Evolutionary conservation across 92 coral and sea anemone species (phyloP).

Genomic region (Isaurus tuberculatus): DNA sequence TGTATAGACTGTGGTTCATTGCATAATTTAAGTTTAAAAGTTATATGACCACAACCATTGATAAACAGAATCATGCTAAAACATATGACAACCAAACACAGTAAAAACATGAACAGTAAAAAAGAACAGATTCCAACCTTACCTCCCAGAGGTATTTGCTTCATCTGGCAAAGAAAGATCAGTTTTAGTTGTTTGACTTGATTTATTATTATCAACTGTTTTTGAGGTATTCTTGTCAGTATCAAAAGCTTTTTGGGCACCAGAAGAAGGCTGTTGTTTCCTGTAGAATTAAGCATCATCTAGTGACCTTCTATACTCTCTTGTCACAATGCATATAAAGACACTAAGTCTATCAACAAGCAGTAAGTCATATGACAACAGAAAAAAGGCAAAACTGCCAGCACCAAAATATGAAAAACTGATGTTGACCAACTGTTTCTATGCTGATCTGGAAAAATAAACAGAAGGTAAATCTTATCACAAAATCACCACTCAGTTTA

Average conservation of each 20-base stretch:
- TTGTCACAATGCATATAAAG: background rate
- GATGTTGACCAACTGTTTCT: conserved; percentile 5
- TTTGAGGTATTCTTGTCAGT: background rate
- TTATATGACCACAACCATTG: background rate
- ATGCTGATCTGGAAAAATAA: background rate
- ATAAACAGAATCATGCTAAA: background rate
- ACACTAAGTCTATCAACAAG: background rate
- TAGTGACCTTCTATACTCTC: conserved; percentile 30
- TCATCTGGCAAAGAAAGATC: background rate
- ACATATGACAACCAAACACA: background rate
- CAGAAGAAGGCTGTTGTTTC: background rate
- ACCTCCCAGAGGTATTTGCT: background rate
- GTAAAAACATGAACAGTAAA: background rate
- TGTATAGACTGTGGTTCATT: background rate
- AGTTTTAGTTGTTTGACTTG: background rate
- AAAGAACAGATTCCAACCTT: background rate
- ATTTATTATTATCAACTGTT: background rate
- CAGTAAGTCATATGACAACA: background rate
- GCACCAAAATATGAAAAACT: background rate
- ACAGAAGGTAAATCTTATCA: background rate
- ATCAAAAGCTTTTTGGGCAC: background rate
- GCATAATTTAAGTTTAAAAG: background rate
- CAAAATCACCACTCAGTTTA: background rate
- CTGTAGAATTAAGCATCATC: background rate
- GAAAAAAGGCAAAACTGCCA: background rate